Evolutionary conservation across 2,113 vertebrate species (phyloP).

Genomic region (Gymnarchus niloticus): DNA sequence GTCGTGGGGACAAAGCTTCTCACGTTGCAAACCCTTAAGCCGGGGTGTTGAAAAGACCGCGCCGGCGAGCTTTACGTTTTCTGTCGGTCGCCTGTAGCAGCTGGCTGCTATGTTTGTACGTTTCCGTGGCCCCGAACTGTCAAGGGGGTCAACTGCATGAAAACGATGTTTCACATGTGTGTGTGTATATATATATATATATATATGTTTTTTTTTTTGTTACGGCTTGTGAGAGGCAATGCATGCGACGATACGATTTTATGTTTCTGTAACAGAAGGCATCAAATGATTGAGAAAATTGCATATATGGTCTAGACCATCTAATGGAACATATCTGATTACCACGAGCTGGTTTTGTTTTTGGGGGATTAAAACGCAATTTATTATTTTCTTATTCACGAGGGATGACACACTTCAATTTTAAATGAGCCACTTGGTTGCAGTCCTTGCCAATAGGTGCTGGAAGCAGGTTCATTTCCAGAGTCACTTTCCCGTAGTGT

Average conservation of each 20-base stretch:
- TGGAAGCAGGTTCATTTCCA: neutral
- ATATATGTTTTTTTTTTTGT: neutral
- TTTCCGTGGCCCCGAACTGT: neutral
- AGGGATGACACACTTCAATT: neutral
- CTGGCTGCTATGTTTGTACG: neutral
- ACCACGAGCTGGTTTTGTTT: slow-evolving; percentile 34
- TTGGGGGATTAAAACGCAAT: slow-evolving; percentile 20
- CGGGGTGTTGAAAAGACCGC: neutral
- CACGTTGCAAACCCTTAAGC: neutral
- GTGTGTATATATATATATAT: neutral
- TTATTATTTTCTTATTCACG: slow-evolving; percentile 21
- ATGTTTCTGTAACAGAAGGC: neutral
- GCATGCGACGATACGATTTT: neutral
- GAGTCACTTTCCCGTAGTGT: no score
- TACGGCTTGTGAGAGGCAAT: neutral
- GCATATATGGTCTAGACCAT: neutral
- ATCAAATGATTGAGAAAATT: neutral
- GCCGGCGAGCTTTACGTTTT: neutral
- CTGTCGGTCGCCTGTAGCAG: neutral
- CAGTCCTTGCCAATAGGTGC: neutral
- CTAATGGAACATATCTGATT: neutral
- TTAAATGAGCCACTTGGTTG: neutral
- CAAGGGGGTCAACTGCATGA: neutral
- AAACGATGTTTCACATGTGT: neutral
- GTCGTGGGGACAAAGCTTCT: neutral